A percentile compares a stretch with the other conserved stretches of the same genome.
Conservation (phyloP, 2,113 vertebrate genomes). For the Sorex fumeus region DNA sequence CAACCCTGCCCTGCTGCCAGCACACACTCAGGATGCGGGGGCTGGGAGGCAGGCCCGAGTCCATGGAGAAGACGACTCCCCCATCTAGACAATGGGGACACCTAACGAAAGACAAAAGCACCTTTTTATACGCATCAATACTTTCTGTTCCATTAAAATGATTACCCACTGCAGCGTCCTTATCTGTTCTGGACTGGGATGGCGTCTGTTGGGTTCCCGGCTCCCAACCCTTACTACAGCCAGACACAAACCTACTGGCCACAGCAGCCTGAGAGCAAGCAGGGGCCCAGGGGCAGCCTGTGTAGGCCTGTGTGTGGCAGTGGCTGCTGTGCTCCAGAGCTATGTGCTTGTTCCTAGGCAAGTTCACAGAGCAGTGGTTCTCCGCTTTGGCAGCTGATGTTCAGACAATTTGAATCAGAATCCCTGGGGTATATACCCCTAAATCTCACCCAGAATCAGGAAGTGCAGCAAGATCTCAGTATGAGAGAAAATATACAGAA, state of each 20-base stretch:
- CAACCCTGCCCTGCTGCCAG: background rate
- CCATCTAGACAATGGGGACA: slow-evolving; percentile 59
- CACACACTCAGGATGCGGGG: background rate
- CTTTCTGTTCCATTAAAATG: slow-evolving; percentile 78
- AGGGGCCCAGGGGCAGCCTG: fast-evolving
- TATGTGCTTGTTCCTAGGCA: background rate
- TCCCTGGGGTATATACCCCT: background rate
- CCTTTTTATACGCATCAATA: slow-evolving; percentile 60
- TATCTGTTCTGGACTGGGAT: background rate
- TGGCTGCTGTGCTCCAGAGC: background rate
- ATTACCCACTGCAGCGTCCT: background rate
- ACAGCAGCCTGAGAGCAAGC: background rate
- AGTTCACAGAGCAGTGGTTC: background rate
- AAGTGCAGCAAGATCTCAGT: background rate
- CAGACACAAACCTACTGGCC: background rate
- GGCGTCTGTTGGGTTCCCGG: background rate
- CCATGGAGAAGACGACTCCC: background rate
- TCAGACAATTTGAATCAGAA: background rate
- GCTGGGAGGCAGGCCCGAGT: background rate
- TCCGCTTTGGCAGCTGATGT: background rate
- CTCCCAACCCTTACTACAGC: background rate
- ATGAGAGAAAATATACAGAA: background rate
- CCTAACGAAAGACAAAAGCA: slow-evolving; percentile 19
- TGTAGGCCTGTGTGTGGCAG: background rate
- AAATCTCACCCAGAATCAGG: background rate